Conservation (phyloP, 1,140 invertebrate genomes). For the Druon quercuslanigerum region DNA sequence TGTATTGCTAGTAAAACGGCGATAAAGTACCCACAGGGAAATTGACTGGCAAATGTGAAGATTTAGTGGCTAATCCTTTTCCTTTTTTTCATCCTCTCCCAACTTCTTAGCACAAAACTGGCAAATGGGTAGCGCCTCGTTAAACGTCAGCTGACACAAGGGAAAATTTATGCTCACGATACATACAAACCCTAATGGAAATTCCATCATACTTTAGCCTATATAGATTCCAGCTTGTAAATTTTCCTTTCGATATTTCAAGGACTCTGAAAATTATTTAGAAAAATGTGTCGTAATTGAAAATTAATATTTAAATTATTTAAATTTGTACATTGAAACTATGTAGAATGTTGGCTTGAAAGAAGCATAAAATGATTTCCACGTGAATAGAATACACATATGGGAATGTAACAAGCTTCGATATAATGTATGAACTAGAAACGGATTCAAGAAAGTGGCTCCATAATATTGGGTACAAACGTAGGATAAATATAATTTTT, state of each 20-base stretch:
- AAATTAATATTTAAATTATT: no score
- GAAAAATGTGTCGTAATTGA: no score
- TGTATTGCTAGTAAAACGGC: conserved; percentile 16
- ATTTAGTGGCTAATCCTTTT: conserved; percentile 22
- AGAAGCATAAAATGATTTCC: not conserved
- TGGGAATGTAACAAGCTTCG: not conserved
- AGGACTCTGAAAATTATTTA: no score
- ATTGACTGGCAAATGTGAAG: conserved; percentile 29
- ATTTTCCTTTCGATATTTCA: not conserved
- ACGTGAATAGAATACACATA: not conserved
- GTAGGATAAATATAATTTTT: conserved; percentile 16
- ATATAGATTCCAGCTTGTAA: not conserved
- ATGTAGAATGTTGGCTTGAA: not conserved
- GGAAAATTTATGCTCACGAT: conserved; percentile 24
- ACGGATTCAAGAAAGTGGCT: conserved; percentile 17
- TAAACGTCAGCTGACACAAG: conserved; percentile 15
- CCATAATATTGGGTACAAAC: conserved; percentile 14
- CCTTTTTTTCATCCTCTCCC: not conserved
- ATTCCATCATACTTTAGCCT: conserved; percentile 22
- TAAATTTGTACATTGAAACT: no score
- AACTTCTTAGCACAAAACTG: conserved; percentile 11
- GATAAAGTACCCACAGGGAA: conserved; percentile 10
- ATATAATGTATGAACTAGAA: conserved; percentile 25
- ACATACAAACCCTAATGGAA: conserved; percentile 17
- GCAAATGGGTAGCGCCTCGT: conserved; percentile 27